phyloP scores from a whole-genome alignment of 2,113 vertebrate species.

The Tretioscincus oriximinensis region DNA sequence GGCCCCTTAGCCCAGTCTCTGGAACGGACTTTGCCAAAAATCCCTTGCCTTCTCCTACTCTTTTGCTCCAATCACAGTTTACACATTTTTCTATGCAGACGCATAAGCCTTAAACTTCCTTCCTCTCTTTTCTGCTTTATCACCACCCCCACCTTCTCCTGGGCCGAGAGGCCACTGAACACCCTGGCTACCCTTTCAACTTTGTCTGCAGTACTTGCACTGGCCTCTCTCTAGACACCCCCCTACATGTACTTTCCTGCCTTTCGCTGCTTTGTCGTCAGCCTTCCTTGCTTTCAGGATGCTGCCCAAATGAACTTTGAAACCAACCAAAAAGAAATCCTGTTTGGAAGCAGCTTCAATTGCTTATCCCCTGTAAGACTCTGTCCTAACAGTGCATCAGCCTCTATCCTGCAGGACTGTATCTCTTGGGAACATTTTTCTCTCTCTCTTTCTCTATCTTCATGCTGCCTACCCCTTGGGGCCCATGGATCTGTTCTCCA shows the following conservation, averaged over 20 bases:
- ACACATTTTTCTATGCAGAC: conserved; percentile 72
- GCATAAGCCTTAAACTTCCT: conserved; percentile 70
- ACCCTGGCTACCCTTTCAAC: not conserved
- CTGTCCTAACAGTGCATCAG: conserved; percentile 1
- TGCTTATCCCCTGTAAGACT: conserved; percentile 16
- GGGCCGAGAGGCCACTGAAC: not conserved
- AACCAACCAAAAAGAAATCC: conserved; percentile 22
- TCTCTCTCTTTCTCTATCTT: not conserved
- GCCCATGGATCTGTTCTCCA: not conserved
- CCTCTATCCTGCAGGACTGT: conserved; percentile 15
- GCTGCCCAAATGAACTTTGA: conserved; percentile 26
- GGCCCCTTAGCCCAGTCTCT: not conserved
- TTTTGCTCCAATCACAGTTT: conserved; percentile 48
- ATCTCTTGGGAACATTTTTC: not conserved
- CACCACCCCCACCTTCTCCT: not conserved
- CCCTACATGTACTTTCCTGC: conserved; percentile 1
- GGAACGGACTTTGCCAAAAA: conserved; percentile 2
- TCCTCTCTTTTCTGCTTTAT: conserved; percentile 8
- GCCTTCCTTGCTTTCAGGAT: conserved; percentile 33
- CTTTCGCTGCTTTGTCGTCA: conserved; percentile 22
- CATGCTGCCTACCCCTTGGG: not conserved
- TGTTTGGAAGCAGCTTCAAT: conserved; percentile 26
- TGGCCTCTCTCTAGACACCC: conserved; percentile 24
- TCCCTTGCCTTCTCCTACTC: not conserved
- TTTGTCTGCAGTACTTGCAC: conserved; percentile 11